Conservation (phyloP, 1,140 invertebrate species). For the Solen grandis region DNA sequence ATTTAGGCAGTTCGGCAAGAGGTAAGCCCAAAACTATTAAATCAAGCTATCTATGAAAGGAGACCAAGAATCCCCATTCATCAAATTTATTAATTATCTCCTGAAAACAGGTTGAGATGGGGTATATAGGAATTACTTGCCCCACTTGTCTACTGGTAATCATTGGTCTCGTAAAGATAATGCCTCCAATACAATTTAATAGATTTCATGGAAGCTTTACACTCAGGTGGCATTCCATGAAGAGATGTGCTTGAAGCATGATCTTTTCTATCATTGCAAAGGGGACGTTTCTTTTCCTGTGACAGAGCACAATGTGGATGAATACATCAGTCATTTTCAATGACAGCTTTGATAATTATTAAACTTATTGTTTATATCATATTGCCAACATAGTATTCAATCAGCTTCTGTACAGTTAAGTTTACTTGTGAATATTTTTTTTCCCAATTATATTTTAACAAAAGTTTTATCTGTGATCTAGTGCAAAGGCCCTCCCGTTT, state of each 20-base stretch:
- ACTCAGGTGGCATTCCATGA: too few relatives aligned
- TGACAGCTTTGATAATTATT: too few relatives aligned
- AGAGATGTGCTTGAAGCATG: too few relatives aligned
- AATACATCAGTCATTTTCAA: too few relatives aligned
- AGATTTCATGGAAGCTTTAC: too few relatives aligned
- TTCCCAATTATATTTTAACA: neutral
- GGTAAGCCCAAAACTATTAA: constrained; percentile 55
- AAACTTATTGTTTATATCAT: too few relatives aligned
- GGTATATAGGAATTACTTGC: neutral
- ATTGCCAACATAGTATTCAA: neutral
- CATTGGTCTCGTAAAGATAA: neutral
- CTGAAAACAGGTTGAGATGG: neutral
- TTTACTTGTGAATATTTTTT: neutral
- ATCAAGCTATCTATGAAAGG: neutral
- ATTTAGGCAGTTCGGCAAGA: constrained; percentile 79
- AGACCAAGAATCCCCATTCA: neutral
- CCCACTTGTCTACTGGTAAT: neutral
- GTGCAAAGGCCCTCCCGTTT: constrained; percentile 79
- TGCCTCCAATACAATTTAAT: too few relatives aligned
- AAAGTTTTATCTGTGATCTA: constrained; percentile 56
- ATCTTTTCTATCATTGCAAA: too few relatives aligned
- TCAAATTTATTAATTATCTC: neutral
- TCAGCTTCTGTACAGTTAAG: neutral
- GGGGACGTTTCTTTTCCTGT: too few relatives aligned
- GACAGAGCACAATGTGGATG: too few relatives aligned